Conservation (phyloP, 2,797 vertebrate species). For the Neosilurus mollespiculum region DNA sequence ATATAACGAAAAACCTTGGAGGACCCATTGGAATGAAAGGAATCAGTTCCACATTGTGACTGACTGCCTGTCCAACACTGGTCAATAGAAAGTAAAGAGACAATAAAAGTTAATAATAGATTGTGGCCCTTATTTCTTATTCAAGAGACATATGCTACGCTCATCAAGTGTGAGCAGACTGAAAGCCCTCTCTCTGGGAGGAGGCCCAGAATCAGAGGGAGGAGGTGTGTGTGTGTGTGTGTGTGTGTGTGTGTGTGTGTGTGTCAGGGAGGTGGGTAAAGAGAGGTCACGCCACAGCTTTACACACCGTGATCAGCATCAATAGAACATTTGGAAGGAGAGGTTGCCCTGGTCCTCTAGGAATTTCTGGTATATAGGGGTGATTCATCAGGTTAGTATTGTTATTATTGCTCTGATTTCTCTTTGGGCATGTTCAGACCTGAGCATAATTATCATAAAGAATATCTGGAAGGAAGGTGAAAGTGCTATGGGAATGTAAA, state of each 20-base stretch:
- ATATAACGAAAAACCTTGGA: neutral
- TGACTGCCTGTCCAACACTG: neutral
- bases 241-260: constrained; percentile 18
- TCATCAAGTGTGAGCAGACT: constrained; percentile 22
- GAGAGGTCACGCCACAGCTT: constrained; percentile 76
- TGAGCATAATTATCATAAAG: constrained; percentile 46
- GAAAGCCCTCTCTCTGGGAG: constrained; percentile 49
- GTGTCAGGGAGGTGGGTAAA: constrained; percentile 63
- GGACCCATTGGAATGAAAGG: neutral
- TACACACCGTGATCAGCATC: constrained; percentile 75
- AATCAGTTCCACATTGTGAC: neutral
- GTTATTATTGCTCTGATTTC: constrained; percentile 66
- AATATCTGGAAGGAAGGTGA: constrained; percentile 36
- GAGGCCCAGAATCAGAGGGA: constrained; percentile 67
- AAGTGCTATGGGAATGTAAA: constrained; percentile 42
- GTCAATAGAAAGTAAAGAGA: constrained; percentile 23
- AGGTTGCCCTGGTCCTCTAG: constrained; percentile 69
- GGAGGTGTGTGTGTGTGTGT: constrained; percentile 35
- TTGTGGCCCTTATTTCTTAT: constrained; percentile 2
- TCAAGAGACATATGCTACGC: constrained; percentile 33
- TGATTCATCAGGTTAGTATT: constrained; percentile 73
- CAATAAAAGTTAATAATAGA: constrained; percentile 25
- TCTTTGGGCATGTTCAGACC: constrained; percentile 43
- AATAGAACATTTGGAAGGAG: constrained; percentile 74
- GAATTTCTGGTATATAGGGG: constrained; percentile 66